A percentile compares a stretch with the other conserved stretches of the same genome.
phyloP scores from a whole-genome alignment of 2,113 vertebrate species.

The Passer montanus region DNA sequence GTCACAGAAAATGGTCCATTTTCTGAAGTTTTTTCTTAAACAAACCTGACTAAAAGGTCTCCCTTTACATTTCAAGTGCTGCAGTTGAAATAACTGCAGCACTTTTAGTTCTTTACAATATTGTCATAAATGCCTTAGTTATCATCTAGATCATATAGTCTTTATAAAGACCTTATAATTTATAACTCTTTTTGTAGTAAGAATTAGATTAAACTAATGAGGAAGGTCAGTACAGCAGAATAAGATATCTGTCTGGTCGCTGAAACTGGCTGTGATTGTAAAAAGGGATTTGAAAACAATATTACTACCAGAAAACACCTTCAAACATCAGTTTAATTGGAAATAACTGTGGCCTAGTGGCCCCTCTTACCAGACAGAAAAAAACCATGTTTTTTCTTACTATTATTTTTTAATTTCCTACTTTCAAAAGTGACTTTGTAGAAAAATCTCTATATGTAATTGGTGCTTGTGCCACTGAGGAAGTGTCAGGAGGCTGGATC shows the following conservation, averaged over 20 bases:
- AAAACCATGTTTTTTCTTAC: fast-evolving
- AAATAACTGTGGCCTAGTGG: not conserved
- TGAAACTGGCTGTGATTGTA: not conserved
- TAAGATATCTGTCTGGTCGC: not conserved
- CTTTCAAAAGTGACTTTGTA: not conserved
- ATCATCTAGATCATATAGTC: not conserved
- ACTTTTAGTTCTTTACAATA: not conserved
- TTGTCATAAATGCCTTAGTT: not conserved
- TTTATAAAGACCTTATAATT: not conserved
- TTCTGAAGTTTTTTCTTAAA: not conserved
- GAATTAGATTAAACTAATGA: not conserved
- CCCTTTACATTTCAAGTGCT: not conserved
- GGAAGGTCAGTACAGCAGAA: not conserved
- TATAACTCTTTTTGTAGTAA: not conserved
- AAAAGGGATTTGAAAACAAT: not conserved
- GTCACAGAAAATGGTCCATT: not conserved
- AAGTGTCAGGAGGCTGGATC: not conserved
- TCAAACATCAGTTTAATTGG: not conserved
- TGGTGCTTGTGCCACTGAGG: not conserved
- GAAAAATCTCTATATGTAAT: not conserved
- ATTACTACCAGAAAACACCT: not conserved
- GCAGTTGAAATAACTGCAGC: not conserved
- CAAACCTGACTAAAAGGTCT: not conserved
- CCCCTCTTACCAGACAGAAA: not conserved
- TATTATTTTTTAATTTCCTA: not conserved